Evolutionary conservation across 2,888 invertebrate genomes (phyloP), one percentile per base, ranked within the genome.

Genomic region (Xiphydria camelus): DNA sequence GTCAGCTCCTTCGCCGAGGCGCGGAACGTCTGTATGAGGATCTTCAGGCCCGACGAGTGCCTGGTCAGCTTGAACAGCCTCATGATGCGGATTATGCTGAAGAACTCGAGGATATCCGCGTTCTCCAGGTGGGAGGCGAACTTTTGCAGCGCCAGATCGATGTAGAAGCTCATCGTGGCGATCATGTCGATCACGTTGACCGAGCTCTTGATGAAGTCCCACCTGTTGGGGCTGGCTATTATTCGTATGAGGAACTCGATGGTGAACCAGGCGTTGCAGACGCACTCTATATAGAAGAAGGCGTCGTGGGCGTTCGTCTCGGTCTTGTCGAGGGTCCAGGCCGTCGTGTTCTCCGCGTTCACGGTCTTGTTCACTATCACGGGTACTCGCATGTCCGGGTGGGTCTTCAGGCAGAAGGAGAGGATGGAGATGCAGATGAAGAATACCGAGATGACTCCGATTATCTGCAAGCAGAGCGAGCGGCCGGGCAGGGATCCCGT

Each of bases 171-270:
- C 77, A 97, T 84, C 25, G 98, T 99, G 54, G 99, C 98, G 64
- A 98, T 93, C 79, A 97, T 95, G 79, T 99, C 99, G 79, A 99
- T 99, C 77, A 99, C 89, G 80, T 99, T 99, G 68, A 97, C 95
- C 52, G 96, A 96, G 73, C 88, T 93, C 76, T 90, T 91, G 77
- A 97, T 85, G 80, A 98, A 99, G 72, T 90, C 90, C 76, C 91
- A 90, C 77, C 94, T 95, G 75, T 90, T 92, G 21, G 95, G 95
- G 59, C 92, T 90, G 40, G 95, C 92, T 66, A 94, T 88, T 80
- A 97, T 94, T 53, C 96, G 85, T 50, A 90, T 79, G 66, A 96
- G 82, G 75, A 99, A 95, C 77, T 98, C 97, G 69, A 98, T 84
- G 22, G 97, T 97, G 80, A 99, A 99, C 99, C 99, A 99, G 51